Evolutionary conservation across 1,140 invertebrate genomes (phyloP).

Genomic region (Drosophila trapezifrons): DNA sequence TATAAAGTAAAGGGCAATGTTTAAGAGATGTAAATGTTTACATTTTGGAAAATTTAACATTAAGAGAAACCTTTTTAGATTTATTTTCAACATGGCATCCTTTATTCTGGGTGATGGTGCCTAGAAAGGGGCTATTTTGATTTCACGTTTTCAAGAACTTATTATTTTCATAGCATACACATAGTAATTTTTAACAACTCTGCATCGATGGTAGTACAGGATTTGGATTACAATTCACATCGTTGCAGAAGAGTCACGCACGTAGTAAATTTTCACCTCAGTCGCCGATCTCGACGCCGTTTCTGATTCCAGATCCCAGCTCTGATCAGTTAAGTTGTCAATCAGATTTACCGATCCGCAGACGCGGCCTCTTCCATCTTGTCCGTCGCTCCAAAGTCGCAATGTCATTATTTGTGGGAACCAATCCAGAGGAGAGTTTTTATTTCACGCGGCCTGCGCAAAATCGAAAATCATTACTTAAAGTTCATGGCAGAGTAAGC

Average conservation of each 20-base stretch:
- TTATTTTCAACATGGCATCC: too few relatives aligned
- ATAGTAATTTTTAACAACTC: conserved; percentile 58
- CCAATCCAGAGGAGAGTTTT: conserved; percentile 62
- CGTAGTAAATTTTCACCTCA: neutral
- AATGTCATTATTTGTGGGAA: conserved; percentile 81
- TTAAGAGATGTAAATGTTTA: too few relatives aligned
- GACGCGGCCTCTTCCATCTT: conserved; percentile 37
- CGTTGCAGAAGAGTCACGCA: conserved; percentile 42
- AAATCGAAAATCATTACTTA: conserved; percentile 80
- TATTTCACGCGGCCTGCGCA: conserved; percentile 57
- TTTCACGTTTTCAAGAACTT: neutral
- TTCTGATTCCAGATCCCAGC: conserved; percentile 6
- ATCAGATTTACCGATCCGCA: conserved; percentile 50
- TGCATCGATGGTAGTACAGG: neutral
- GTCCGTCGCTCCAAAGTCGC: conserved; percentile 55
- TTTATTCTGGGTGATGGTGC: too few relatives aligned
- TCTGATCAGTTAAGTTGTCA: conserved; percentile 59
- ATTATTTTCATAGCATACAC: neutral
- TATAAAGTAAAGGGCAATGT: too few relatives aligned
- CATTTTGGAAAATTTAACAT: too few relatives aligned
- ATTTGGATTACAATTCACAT: conserved; percentile 26
- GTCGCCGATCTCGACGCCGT: conserved; percentile 8
- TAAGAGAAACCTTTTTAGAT: too few relatives aligned
- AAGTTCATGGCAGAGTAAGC: conserved; percentile 43
- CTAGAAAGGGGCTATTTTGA: too few relatives aligned